Evolutionary conservation across 2,888 invertebrate genomes (phyloP).

Genomic region (Acleris laterana): DNA sequence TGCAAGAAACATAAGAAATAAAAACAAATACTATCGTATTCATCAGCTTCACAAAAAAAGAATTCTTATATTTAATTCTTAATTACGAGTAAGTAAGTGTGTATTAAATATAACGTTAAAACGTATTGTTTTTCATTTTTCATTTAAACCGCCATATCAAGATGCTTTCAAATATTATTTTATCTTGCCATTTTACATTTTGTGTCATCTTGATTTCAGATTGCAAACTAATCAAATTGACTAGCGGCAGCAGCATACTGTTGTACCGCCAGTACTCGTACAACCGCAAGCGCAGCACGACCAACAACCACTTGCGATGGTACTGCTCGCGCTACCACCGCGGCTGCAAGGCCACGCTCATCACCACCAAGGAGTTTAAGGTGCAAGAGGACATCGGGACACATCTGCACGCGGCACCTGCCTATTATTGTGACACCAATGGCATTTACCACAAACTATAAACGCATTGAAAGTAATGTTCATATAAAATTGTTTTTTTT

Average conservation of each 20-base stretch:
- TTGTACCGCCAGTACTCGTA: slow-evolving; percentile 41
- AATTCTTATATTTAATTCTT: too few relatives aligned
- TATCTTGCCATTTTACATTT: neutral
- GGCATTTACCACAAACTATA: slow-evolving; percentile 40
- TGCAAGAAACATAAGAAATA: too few relatives aligned
- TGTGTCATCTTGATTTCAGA: slow-evolving; percentile 30
- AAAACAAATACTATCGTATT: too few relatives aligned
- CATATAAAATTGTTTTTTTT: neutral
- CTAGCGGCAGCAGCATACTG: slow-evolving; percentile 8
- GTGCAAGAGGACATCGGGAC: slow-evolving; percentile 36
- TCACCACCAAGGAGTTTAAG: slow-evolving; percentile 37
- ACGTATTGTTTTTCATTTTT: too few relatives aligned
- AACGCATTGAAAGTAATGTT: slow-evolving; percentile 1
- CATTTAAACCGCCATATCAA: too few relatives aligned
- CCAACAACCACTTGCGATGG: slow-evolving; percentile 42
- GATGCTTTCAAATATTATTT: too few relatives aligned
- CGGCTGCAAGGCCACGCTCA: slow-evolving; percentile 45
- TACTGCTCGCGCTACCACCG: slow-evolving; percentile 50
- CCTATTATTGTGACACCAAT: slow-evolving; percentile 27
- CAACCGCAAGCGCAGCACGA: slow-evolving; percentile 45
- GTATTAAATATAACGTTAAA: too few relatives aligned
- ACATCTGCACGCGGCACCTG: slow-evolving; percentile 43
- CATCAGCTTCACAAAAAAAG: too few relatives aligned
- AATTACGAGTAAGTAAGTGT: too few relatives aligned
- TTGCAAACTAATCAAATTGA: slow-evolving; percentile 33